Percentiles rank a stretch among this genome's conserved stretches.
Conservation (phyloP, 2,888 invertebrate genomes). For the Carpatolechia fugitivella region DNA sequence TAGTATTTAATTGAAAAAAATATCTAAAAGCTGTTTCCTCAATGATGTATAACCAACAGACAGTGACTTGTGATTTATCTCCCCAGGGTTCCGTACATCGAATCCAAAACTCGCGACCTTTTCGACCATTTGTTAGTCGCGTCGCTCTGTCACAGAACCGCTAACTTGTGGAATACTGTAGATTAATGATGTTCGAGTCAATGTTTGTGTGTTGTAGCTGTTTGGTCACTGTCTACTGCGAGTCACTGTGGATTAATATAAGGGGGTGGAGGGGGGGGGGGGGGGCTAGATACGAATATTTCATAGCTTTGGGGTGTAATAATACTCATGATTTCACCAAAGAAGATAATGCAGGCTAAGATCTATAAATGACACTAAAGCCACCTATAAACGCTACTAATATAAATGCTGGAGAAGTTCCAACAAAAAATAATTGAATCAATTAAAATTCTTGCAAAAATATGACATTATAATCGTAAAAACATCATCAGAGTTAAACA, state of each 20-base stretch:
- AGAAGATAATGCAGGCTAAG: too few species aligned
- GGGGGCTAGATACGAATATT: neutral
- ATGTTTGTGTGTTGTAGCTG: conserved; percentile 3
- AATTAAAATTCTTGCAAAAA: neutral
- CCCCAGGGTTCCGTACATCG: neutral
- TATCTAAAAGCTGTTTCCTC: too few species aligned
- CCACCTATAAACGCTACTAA: too few species aligned
- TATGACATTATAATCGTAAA: too few species aligned
- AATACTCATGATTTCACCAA: too few species aligned
- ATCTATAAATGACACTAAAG: too few species aligned
- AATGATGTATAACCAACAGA: neutral
- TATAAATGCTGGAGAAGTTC: neutral
- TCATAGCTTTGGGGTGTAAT: neutral
- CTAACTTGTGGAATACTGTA: conserved; percentile 7
- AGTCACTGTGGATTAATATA: conserved; percentile 7
- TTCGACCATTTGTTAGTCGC: conserved; percentile 11
- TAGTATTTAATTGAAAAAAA: too few species aligned
- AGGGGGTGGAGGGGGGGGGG: too few species aligned
- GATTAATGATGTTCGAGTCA: conserved; percentile 3
- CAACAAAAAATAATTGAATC: neutral
- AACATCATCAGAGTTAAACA: neutral
- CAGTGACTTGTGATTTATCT: conserved; percentile 14
- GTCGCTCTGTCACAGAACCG: conserved; percentile 7
- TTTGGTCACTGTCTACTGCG: neutral
- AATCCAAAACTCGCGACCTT: conserved; percentile 6